Evolutionary conservation across 2,888 invertebrate genomes (phyloP).

Genomic region (Unio delphinus): DNA sequence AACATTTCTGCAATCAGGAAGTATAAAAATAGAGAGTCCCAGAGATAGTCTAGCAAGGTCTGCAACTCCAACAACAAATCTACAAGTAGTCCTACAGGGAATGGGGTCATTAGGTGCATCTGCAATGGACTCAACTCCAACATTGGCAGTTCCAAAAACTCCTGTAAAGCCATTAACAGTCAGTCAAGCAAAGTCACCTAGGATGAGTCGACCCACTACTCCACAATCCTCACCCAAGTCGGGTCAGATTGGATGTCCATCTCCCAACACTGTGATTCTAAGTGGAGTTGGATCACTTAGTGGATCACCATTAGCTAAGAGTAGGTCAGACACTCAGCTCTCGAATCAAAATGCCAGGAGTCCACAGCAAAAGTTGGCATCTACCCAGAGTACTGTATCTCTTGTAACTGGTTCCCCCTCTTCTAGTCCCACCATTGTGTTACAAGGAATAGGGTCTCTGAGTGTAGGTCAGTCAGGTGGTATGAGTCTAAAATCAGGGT

Average conservation of each 20-base stretch:
- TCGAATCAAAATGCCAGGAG: not conserved
- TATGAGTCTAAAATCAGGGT: too few species aligned
- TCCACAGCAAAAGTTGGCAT: not conserved
- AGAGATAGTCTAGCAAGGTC: not conserved
- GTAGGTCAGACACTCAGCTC: not conserved
- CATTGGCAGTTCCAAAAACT: slow-evolving; percentile 2
- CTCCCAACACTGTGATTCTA: slow-evolving; percentile 7
- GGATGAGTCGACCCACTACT: slow-evolving; percentile 13
- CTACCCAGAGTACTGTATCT: not conserved
- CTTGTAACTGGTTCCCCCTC: not conserved
- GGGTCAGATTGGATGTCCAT: slow-evolving; percentile 2
- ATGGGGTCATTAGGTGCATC: slow-evolving; percentile 3
- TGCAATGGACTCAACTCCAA: too few species aligned
- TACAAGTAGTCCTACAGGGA: slow-evolving; percentile 10
- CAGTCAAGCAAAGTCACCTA: slow-evolving; percentile 6
- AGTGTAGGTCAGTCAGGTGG: slow-evolving; percentile 9
- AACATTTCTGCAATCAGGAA: too few species aligned
- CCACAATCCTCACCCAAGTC: slow-evolving; percentile 6
- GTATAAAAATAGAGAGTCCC: too few species aligned
- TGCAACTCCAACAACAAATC: slow-evolving; percentile 1
- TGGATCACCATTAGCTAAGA: not conserved
- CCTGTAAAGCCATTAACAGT: not conserved
- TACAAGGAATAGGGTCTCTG: slow-evolving; percentile 25
- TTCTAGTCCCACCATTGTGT: slow-evolving; percentile 9
- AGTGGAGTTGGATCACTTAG: slow-evolving; percentile 4